phyloP scores from a whole-genome alignment of 2,797 vertebrate species.

The Neosilurus hyrtlii region DNA sequence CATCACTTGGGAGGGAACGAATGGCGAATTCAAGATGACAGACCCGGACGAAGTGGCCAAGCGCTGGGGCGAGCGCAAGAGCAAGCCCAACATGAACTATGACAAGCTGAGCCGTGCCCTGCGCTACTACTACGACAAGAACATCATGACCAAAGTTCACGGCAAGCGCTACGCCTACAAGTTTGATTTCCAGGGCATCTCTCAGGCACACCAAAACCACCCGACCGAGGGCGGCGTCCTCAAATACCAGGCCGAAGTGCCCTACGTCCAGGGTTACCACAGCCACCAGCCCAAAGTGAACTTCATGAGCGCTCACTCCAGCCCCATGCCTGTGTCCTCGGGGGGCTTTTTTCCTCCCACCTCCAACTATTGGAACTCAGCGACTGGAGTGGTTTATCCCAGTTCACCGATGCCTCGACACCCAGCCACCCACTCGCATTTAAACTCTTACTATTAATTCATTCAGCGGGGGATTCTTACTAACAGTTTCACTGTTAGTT shows the following conservation, averaged over 20 bases:
- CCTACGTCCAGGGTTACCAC: slow-evolving; percentile 76
- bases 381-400: slow-evolving; percentile 72
- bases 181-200: slow-evolving; percentile 86
- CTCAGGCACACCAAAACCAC: slow-evolving; percentile 80
- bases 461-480: slow-evolving; percentile 10
- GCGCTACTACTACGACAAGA: slow-evolving; percentile 87
- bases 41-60: slow-evolving; percentile 84
- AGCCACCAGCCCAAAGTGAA: slow-evolving; percentile 83
- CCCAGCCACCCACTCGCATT: slow-evolving; percentile 71
- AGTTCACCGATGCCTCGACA: slow-evolving; percentile 73
- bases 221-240: slow-evolving; percentile 64
- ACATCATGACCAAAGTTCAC: slow-evolving; percentile 87
- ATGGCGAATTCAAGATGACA: slow-evolving; percentile 85
- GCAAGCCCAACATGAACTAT: slow-evolving; percentile 77
- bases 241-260: slow-evolving; percentile 75
- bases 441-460: slow-evolving; percentile 73
- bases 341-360: slow-evolving; percentile 70
- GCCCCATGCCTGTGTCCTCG: slow-evolving; percentile 71
- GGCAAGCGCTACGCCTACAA: slow-evolving; percentile 86
- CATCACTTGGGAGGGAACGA: slow-evolving; percentile 84
- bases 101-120: slow-evolving; percentile 78
- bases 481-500: neutral
- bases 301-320: slow-evolving; percentile 71
- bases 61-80: slow-evolving; percentile 84
- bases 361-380: slow-evolving; percentile 76